Evolutionary conservation across 2,888 invertebrate genomes (phyloP).

Genomic region (Oscheius myriophilus): DNA sequence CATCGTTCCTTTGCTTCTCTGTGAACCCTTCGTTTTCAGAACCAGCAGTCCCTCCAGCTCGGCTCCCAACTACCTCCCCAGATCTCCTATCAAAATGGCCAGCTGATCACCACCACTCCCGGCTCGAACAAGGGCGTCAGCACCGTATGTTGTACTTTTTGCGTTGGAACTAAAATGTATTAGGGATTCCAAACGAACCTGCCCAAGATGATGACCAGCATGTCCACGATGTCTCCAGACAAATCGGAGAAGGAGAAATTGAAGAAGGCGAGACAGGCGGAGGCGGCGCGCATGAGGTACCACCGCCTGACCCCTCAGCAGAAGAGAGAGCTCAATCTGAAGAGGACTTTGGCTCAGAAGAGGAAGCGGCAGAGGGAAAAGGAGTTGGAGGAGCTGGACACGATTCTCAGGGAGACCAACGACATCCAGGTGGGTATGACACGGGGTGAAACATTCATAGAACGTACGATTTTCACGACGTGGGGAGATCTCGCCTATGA

Average conservation of each 20-base stretch:
- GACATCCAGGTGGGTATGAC: conserved; percentile 57
- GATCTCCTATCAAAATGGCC: conserved; percentile 20
- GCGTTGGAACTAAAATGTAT: too few species aligned
- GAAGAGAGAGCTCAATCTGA: conserved; percentile 67
- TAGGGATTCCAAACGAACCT: conserved; percentile 8
- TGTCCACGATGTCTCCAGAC: conserved; percentile 49
- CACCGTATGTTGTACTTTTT: too few species aligned
- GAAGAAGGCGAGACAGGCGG: conserved; percentile 68
- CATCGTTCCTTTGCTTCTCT: not conserved
- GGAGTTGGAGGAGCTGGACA: conserved; percentile 67
- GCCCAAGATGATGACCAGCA: conserved; percentile 14
- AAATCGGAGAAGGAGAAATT: conserved; percentile 59
- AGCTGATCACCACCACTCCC: conserved; percentile 11
- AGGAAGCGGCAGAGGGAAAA: conserved; percentile 69
- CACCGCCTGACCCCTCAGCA: conserved; percentile 65
- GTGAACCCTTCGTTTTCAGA: not conserved
- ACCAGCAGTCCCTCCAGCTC: conserved; percentile 1
- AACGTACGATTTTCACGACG: too few species aligned
- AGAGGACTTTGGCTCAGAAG: conserved; percentile 68
- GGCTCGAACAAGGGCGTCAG: not conserved
- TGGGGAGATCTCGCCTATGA: too few species aligned
- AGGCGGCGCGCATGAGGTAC: conserved; percentile 68
- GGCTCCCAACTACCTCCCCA: conserved; percentile 11
- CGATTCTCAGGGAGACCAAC: conserved; percentile 64
- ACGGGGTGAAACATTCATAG: too few species aligned